phyloP scores from a whole-genome alignment of 2,888 invertebrate genomes.

The Pyralis farinalis region DNA sequence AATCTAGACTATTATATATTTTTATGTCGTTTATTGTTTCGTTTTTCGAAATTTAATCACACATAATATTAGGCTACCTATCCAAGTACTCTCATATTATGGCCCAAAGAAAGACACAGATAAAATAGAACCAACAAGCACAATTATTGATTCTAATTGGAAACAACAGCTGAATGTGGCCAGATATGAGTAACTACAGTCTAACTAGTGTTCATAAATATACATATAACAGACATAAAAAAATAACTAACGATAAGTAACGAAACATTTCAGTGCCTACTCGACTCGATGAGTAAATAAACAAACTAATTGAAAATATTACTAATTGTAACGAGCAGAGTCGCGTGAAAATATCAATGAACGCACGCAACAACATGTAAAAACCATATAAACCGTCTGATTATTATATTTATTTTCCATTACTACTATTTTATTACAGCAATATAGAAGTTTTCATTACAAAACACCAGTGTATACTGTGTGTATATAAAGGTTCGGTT shows the following conservation, averaged over 20 bases:
- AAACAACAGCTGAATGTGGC: not conserved
- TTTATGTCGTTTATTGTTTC: no score
- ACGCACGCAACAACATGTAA: conserved; percentile 15
- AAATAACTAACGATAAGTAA: not conserved
- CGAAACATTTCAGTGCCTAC: not conserved
- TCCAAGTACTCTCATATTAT: no score
- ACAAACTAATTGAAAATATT: conserved; percentile 15
- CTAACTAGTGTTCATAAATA: not conserved
- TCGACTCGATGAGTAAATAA: conserved; percentile 1
- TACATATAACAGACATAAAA: conserved; percentile 2
- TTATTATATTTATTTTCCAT: no score
- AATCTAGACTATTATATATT: no score
- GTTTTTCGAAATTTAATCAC: no score
- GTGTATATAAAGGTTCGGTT: not conserved
- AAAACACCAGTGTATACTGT: conserved; percentile 22
- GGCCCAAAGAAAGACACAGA: no score
- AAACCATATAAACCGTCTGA: not conserved
- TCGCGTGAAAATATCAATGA: conserved; percentile 50
- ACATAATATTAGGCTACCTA: no score
- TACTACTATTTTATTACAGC: no score
- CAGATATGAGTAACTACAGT: not conserved
- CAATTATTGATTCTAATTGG: not conserved
- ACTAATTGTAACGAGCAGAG: conserved; percentile 36
- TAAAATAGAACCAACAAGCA: not conserved
- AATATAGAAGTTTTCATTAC: not conserved